phyloP scores from a whole-genome alignment of 2,888 invertebrate genomes.

The Brenthis hecate region DNA sequence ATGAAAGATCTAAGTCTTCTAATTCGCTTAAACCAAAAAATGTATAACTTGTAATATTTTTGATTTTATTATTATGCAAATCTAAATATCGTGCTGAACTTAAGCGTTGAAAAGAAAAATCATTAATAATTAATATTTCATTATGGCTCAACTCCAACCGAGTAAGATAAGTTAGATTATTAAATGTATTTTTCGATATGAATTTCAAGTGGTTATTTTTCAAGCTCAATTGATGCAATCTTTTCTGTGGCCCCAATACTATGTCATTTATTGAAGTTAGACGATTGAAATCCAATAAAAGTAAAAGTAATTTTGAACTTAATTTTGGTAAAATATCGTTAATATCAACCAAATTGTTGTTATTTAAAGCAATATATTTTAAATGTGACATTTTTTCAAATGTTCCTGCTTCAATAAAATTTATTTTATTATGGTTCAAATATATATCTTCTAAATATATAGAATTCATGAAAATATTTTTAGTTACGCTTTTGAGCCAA shows the following conservation, averaged over 20 bases:
- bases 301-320: slow-evolving; percentile 86
- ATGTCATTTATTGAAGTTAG: slow-evolving; percentile 88
- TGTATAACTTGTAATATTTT: slow-evolving; percentile 86
- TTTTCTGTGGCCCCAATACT: slow-evolving; percentile 89
- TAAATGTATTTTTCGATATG: slow-evolving; percentile 87
- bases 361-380: slow-evolving; percentile 92
- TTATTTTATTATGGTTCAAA: slow-evolving; percentile 92
- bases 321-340: slow-evolving; percentile 90
- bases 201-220: slow-evolving; percentile 89
- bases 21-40: slow-evolving; percentile 89
- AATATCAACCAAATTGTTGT: slow-evolving; percentile 88
- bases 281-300: slow-evolving; percentile 90
- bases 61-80: slow-evolving; percentile 88
- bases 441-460: slow-evolving; percentile 90
- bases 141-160: slow-evolving; percentile 90
- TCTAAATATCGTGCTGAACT: slow-evolving; percentile 89
- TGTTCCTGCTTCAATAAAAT: slow-evolving; percentile 89
- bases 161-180: slow-evolving; percentile 88
- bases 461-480: slow-evolving; percentile 89
- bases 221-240: slow-evolving; percentile 91
- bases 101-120: slow-evolving; percentile 90
- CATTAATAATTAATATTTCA: slow-evolving; percentile 89
- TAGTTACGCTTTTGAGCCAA: slow-evolving; percentile 87
- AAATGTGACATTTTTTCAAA: slow-evolving; percentile 88
- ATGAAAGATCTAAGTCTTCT: slow-evolving; percentile 89